Percentiles rank a stretch among this genome's conserved stretches.
phyloP scores from a whole-genome alignment of 64 coral and sea anemone genomes.

The Hydrozoanthus tunicans region DNA sequence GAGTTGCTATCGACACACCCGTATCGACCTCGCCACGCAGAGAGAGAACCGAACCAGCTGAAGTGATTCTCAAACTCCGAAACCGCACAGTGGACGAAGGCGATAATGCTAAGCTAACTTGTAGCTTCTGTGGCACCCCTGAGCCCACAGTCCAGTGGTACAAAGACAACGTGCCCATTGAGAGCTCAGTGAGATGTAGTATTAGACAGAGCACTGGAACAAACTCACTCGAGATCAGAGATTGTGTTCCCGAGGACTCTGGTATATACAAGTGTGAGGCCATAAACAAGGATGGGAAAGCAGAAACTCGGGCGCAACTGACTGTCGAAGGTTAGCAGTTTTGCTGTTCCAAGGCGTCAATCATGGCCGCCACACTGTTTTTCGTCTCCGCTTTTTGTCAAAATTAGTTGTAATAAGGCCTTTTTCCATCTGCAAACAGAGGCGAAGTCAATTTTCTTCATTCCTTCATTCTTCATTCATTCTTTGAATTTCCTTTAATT shows the following conservation, averaged over 20 bases:
- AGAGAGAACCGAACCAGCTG: slow-evolving; percentile 44
- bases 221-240: slow-evolving; percentile 36
- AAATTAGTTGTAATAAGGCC: too few relatives aligned
- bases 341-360: background rate
- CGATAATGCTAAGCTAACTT: slow-evolving; percentile 24
- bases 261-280: slow-evolving; percentile 38
- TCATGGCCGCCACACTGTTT: too few relatives aligned
- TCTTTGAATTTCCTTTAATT: too few relatives aligned
- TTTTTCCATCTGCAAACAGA: too few relatives aligned
- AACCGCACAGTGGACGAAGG: slow-evolving; percentile 53
- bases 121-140: slow-evolving; percentile 46
- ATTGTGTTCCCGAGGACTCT: slow-evolving; percentile 42
- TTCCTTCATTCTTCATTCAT: too few relatives aligned
- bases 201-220: slow-evolving; percentile 13
- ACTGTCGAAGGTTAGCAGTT: slow-evolving; percentile 33
- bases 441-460: too few relatives aligned
- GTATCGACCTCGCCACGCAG: slow-evolving; percentile 2
- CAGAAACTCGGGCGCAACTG: slow-evolving; percentile 28
- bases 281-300: slow-evolving; percentile 35
- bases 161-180: slow-evolving; percentile 43
- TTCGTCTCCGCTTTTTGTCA: too few relatives aligned
- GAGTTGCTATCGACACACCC: slow-evolving; percentile 16
- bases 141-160: slow-evolving; percentile 50
- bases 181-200: slow-evolving; percentile 9
- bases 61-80: slow-evolving; percentile 36